Evolutionary conservation across 2,888 invertebrate species (phyloP).

Genomic region (Drosophila borborema): DNA sequence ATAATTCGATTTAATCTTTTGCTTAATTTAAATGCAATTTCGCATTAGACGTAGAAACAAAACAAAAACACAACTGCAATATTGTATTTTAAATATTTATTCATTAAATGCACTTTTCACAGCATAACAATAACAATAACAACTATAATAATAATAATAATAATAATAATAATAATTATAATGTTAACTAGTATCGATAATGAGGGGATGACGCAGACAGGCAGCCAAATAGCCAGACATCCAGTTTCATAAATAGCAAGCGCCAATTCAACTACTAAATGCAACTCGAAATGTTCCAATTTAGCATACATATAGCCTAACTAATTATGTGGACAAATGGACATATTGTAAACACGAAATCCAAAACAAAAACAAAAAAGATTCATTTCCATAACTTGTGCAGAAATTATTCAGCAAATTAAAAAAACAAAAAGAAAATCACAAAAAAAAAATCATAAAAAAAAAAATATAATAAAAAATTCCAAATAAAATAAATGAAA

Average conservation of each 20-base stretch:
- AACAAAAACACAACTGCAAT: conserved; percentile 69
- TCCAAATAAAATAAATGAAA: conserved; percentile 30
- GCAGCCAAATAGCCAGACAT: conserved; percentile 40
- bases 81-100: conserved; percentile 80
- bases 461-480: conserved; percentile 27
- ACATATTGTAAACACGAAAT: conserved; percentile 44
- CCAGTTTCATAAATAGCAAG: conserved; percentile 43
- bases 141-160: conserved; percentile 37
- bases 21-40: conserved; percentile 43
- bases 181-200: conserved; percentile 69
- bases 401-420: conserved; percentile 55
- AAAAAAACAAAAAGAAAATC: conserved; percentile 16
- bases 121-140: conserved; percentile 39
- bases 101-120: conserved; percentile 67
- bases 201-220: conserved; percentile 61
- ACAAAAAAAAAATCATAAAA: conserved; percentile 30
- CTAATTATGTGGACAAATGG: conserved; percentile 65
- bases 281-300: conserved; percentile 79
- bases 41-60: conserved; percentile 53
- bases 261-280: conserved; percentile 65
- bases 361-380: conserved; percentile 11
- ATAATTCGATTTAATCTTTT: conserved; percentile 50
- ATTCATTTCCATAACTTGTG: conserved; percentile 61
- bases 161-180: conserved; percentile 38
- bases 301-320: conserved; percentile 70